Percentiles rank a stretch among this genome's conserved stretches.
phyloP scores from a whole-genome alignment of 2,888 invertebrate species.

The Alentia gelatinosa region DNA sequence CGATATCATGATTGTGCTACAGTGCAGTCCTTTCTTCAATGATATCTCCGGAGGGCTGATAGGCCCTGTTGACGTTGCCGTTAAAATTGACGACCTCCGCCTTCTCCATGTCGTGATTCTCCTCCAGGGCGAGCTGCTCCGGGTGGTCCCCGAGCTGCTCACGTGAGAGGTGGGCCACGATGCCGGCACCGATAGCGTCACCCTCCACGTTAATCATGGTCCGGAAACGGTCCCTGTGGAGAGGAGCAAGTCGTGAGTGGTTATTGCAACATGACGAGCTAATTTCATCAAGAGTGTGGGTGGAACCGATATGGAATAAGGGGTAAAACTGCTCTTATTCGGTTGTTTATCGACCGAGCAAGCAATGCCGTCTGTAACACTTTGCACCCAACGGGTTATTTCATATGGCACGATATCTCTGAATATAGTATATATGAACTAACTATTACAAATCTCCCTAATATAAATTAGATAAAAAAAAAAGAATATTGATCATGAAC shows the following conservation, averaged over 20 bases:
- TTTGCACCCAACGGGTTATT: too few species aligned
- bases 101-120: neutral
- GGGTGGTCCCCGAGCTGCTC: constrained; percentile 67
- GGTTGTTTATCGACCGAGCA: neutral
- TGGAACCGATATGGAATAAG: too few species aligned
- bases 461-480: too few species aligned
- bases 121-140: neutral
- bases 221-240: constrained; percentile 85
- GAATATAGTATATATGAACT: too few species aligned
- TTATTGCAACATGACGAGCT: too few species aligned
- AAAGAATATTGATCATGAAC: too few species aligned
- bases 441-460: too few species aligned
- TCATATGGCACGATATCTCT: too few species aligned
- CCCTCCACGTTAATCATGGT: constrained; percentile 93
- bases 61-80: neutral
- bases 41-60: neutral
- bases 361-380: neutral
- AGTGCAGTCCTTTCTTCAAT: constrained; percentile 8
- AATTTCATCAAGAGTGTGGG: too few species aligned
- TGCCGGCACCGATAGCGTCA: constrained; percentile 95
- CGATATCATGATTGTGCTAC: too few species aligned
- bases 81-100: neutral
- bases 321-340: neutral
- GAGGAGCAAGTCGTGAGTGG: too few species aligned
- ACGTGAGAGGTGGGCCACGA: constrained; percentile 88